A percentile compares a stretch with the other conserved stretches of the same genome.
These are phyloP conservation scores for Alligator sinensis DNA, from an alignment of 2,113 vertebrate species.

Conservation along the genomic window DNA sequence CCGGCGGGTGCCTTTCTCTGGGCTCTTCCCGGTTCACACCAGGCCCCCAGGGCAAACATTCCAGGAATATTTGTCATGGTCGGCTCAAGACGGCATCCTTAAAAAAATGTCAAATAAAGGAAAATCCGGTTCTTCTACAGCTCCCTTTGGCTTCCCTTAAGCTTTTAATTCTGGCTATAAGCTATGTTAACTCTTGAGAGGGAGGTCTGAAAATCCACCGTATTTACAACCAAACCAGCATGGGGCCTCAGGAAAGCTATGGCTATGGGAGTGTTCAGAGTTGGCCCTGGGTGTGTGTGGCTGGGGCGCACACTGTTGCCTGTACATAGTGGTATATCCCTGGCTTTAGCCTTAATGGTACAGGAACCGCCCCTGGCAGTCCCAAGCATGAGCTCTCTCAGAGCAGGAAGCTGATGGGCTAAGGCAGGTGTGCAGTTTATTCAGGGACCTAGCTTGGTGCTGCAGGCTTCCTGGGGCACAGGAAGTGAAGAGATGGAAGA, in stretches of 20 bases:
- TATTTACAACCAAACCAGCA: neutral
- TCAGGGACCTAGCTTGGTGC: neutral
- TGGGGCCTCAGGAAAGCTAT: neutral
- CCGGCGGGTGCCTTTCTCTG: slow-evolving; percentile 43
- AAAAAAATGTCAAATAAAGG: slow-evolving; percentile 60
- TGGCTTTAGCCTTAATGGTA: neutral
- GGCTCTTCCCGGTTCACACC: slow-evolving; percentile 52
- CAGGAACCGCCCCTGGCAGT: neutral
- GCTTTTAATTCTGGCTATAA: slow-evolving; percentile 29
- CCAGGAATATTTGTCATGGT: slow-evolving; percentile 70
- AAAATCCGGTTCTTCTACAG: slow-evolving; percentile 69
- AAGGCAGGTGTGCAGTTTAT: accelerated
- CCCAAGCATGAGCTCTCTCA: neutral
- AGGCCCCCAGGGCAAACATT: slow-evolving; percentile 71
- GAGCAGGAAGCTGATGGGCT: neutral
- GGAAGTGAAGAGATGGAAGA: neutral
- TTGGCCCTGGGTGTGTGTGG: neutral
- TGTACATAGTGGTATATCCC: neutral
- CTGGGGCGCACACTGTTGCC: neutral
- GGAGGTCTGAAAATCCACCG: neutral
- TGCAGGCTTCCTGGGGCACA: neutral
- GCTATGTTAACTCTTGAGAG: neutral
- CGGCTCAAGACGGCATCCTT: slow-evolving; percentile 63
- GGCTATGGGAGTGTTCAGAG: neutral
- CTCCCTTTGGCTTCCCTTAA: slow-evolving; percentile 3